Percentiles rank a stretch among this genome's conserved stretches.
Conservation (phyloP, 2,797 vertebrate species). For the Thamnophis elegans region DNA sequence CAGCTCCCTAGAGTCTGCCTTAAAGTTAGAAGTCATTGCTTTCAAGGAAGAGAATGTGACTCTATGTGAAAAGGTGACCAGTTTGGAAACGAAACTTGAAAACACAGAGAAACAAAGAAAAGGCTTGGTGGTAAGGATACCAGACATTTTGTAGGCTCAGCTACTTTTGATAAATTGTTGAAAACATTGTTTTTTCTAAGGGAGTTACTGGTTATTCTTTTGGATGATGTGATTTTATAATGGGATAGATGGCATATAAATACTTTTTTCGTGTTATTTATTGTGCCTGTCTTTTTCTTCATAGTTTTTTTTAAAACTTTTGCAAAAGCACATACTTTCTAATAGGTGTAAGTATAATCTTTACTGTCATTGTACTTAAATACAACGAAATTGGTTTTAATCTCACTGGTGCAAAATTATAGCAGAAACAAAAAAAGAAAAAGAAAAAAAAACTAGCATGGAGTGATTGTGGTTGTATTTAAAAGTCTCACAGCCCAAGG, state of each 20-base stretch:
- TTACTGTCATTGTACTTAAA: too few species aligned
- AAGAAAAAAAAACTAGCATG: too few species aligned
- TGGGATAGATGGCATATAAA: neutral
- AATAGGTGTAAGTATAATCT: too few species aligned
- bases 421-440: too few species aligned
- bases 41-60: conserved; percentile 53
- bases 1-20: conserved; percentile 27
- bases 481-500: too few species aligned
- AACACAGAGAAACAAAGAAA: conserved; percentile 55
- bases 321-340: neutral
- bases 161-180: neutral
- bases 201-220: neutral
- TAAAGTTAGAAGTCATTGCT: conserved; percentile 54
- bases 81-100: conserved; percentile 56
- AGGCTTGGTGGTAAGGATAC: conserved; percentile 62
- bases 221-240: neutral
- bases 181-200: neutral
- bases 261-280: neutral
- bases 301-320: neutral
- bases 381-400: too few species aligned
- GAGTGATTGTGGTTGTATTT: too few species aligned
- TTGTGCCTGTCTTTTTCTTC: neutral
- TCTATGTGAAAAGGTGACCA: conserved; percentile 53
- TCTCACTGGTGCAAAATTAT: too few species aligned
- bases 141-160: neutral